A percentile compares a stretch with the other conserved stretches of the same genome.
phyloP scores from a whole-genome alignment of 2,797 vertebrate genomes.

The Crypturellus tataupa region DNA sequence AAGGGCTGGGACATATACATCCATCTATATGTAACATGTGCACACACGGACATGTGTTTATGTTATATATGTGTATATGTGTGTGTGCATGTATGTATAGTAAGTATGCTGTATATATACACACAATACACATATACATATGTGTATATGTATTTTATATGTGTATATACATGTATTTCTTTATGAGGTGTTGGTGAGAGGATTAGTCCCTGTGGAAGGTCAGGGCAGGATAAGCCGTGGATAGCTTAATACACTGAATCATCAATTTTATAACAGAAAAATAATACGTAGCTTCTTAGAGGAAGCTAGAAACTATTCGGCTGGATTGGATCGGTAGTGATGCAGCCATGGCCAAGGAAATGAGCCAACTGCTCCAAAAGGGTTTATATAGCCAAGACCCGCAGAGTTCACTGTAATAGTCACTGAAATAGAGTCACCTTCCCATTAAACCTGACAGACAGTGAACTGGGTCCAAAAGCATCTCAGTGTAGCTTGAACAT shows the following conservation, averaged over 20 bases:
- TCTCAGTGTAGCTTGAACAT: background rate
- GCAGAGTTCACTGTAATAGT: fast-evolving
- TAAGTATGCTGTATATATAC: no score
- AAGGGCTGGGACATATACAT: background rate
- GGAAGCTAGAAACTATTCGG: background rate
- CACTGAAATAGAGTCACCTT: fast-evolving
- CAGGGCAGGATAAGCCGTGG: background rate
- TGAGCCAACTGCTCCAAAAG: fast-evolving
- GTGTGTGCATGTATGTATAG: no score
- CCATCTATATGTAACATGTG: no score
- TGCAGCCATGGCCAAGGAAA: fast-evolving
- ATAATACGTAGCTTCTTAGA: background rate
- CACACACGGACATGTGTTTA: no score
- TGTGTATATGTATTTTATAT: no score
- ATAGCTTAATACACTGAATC: background rate
- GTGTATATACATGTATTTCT: background rate
- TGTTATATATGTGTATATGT: no score
- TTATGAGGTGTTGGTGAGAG: background rate
- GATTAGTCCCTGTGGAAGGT: background rate
- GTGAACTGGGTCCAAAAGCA: no score
- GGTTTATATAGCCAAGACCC: background rate
- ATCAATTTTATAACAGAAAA: background rate
- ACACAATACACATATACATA: no score
- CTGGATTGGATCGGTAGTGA: background rate
- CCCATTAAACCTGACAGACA: background rate